Evolutionary conservation across 2,113 vertebrate species (phyloP), one percentile per base, ranked within the genome.

Genomic region (Procavia capensis): DNA sequence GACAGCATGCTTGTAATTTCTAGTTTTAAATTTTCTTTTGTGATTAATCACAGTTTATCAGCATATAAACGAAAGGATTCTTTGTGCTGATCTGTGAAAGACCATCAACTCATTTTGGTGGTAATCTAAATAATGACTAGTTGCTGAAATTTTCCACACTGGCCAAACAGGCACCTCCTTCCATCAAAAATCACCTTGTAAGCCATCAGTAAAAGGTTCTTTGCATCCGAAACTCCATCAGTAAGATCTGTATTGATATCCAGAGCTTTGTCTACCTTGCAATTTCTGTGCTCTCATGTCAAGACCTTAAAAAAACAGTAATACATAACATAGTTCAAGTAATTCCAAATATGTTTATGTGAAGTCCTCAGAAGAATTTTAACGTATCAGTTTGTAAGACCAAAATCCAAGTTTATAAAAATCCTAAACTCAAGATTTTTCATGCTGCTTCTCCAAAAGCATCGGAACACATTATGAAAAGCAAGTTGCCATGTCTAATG

Each of bases 381-480:
- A 84, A 41, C 91, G 22, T 43, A 85, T 88, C 66, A 82, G 34
- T 90, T 93, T 45, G 91, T 61, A 63, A 84, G 43, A 83, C 64
- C 34, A 47, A 61, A 95, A 78, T 24, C 59, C 41, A 93, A 78
- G 22, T 36, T 92, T 95, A 81, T 45, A 25, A 95, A 95, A 88
- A 95, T 50, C 74, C 81, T 91, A 70, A 83, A 90, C 39, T 91
- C 31, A 50, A 92, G 27, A 11, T 61, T 85, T 88, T 57, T 81
- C 57, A 81, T 79, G 13, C 29, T 86, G 25, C 2, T 8, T 29
- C 47, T 39, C 84, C 59, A 66, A 93, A 54, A 78, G 66, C 24
- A 25, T 91, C 72, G 84, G 80, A 74, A 82, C 27, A 19, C 11
- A 47, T 66, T 83, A 92, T 95, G 87, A 96, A 90, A 93, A 94